These are phyloP conservation scores for Pipistrellus pygmaeus DNA, from an alignment of 2,797 vertebrate genomes.

Conservation along the genomic window DNA sequence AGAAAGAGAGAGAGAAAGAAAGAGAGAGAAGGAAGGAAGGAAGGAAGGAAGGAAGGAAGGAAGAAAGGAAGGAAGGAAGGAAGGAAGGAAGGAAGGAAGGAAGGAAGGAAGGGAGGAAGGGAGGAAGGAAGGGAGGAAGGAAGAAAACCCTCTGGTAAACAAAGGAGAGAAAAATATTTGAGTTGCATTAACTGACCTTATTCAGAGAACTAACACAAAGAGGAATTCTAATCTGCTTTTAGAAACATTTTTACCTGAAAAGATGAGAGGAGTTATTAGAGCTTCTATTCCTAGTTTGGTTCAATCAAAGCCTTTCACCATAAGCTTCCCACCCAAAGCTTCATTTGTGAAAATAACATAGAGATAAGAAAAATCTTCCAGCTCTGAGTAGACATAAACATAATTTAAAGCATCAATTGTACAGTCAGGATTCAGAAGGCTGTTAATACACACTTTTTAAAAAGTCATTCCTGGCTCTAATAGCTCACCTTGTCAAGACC, in stretches of 20 bases:
- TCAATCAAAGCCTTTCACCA: neutral
- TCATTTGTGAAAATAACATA: neutral
- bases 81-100: too few relatives aligned
- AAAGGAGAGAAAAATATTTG: neutral
- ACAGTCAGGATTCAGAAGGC: neutral
- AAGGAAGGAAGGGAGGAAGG: too few relatives aligned
- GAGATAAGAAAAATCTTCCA: neutral
- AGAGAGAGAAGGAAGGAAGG: too few relatives aligned
- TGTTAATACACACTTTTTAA: neutral
- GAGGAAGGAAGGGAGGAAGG: too few relatives aligned
- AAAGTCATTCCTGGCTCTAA: neutral
- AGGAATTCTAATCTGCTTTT: neutral
- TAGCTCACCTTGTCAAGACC: neutral
- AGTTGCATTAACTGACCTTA: slow-evolving; percentile 12
- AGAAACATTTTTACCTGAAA: slow-evolving; percentile 36
- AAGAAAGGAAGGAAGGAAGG: too few relatives aligned
- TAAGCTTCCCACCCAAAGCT: slow-evolving; percentile 1
- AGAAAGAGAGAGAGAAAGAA: too few relatives aligned
- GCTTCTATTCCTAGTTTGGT: neutral
- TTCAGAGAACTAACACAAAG: neutral
- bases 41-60: too few relatives aligned
- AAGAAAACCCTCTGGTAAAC: neutral
- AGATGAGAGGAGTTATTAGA: neutral
- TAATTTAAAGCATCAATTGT: slow-evolving; percentile 13
- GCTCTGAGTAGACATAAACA: neutral